phyloP scores from a whole-genome alignment of 2,888 invertebrate genomes.

The Oscheius onirici region DNA sequence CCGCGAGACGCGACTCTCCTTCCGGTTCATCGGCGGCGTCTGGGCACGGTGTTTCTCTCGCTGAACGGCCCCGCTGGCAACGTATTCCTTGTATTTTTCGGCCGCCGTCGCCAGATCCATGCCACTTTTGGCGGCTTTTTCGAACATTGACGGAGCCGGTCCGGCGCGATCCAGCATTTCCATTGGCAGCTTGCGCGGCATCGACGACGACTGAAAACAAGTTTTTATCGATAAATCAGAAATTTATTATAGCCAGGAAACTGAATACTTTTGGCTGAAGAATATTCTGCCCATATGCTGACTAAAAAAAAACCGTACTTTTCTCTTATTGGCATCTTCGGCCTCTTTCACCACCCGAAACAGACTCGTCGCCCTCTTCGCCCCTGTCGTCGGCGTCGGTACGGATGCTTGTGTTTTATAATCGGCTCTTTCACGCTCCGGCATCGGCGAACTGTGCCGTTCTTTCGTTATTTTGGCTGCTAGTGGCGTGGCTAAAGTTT shows the following conservation, averaged over 20 bases:
- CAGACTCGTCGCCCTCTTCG: conserved; percentile 2
- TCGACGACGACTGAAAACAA: neutral
- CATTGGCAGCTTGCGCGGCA: conserved; percentile 33
- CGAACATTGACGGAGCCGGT: conserved; percentile 47
- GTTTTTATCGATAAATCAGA: neutral
- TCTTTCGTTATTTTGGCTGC: conserved; percentile 5
- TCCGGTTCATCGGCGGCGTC: conserved; percentile 59
- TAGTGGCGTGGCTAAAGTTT: neutral
- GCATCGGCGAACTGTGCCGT: conserved; percentile 18
- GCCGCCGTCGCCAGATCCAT: conserved; percentile 56
- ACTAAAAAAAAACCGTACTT: conserved; percentile 12
- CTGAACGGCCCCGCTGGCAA: conserved; percentile 57
- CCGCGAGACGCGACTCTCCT: conserved; percentile 42
- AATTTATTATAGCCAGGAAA: too few species aligned
- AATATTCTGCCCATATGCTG: too few species aligned
- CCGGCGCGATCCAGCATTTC: conserved; percentile 48
- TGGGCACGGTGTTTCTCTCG: conserved; percentile 50
- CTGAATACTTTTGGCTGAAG: too few species aligned
- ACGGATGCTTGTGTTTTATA: conserved; percentile 32
- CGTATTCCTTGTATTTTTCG: conserved; percentile 60
- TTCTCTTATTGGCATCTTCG: conserved; percentile 39
- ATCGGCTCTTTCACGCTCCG: neutral
- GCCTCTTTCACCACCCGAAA: conserved; percentile 32
- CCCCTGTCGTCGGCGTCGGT: conserved; percentile 27
- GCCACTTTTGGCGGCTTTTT: conserved; percentile 49